Conservation (phyloP, 2,888 invertebrate species). For the Fissipunctia ypsillon region DNA sequence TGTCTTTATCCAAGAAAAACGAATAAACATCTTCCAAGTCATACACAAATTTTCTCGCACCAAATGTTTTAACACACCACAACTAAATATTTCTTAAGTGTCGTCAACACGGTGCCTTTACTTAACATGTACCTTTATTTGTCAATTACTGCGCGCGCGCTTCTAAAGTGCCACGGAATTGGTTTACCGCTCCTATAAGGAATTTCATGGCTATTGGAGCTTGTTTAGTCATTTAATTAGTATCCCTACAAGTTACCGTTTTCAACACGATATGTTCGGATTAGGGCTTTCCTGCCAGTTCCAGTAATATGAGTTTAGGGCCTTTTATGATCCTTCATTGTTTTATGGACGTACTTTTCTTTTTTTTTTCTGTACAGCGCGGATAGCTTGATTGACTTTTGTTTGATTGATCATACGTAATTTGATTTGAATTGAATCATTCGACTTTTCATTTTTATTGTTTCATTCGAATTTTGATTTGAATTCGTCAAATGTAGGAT, state of each 20-base stretch:
- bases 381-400: neutral
- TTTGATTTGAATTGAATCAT: neutral
- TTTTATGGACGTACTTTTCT: conserved; percentile 75
- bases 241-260: conserved; percentile 77
- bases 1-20: neutral
- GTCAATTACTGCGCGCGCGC: conserved; percentile 82
- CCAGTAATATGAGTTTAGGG: conserved; percentile 77
- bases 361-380: conserved; percentile 24
- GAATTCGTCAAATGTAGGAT: too few species aligned
- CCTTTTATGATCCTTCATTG: conserved; percentile 82
- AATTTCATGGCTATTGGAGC: conserved; percentile 87
- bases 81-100: conserved; percentile 76
- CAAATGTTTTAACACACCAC: conserved; percentile 70
- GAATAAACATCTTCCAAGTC: conserved; percentile 29
- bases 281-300: conserved; percentile 78
- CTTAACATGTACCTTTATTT: conserved; percentile 83
- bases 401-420: neutral
- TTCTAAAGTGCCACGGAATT: conserved; percentile 85
- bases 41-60: conserved; percentile 63
- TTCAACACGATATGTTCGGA: conserved; percentile 78
- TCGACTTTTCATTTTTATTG: neutral
- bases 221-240: conserved; percentile 88
- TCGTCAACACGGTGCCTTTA: conserved; percentile 72
- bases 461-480: neutral
- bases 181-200: conserved; percentile 87